These are phyloP conservation scores for Phaethon lepturus DNA, from an alignment of 2,113 vertebrate genomes.

Conservation along the genomic window DNA sequence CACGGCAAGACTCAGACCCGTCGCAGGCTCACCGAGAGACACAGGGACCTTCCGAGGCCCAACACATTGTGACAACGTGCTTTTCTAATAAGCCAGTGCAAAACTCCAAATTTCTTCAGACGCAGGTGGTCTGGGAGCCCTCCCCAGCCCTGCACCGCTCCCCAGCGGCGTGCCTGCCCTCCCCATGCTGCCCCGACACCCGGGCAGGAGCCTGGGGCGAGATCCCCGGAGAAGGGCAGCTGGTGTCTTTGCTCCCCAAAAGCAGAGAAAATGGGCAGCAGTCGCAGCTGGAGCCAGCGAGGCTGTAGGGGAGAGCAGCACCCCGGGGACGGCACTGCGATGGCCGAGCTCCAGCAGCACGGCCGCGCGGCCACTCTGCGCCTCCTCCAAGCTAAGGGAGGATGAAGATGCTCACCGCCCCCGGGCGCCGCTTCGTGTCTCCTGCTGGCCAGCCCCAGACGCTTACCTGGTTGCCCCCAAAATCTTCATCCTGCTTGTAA, in stretches of 20 bases:
- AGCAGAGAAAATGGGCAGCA: background rate
- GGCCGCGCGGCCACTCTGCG: fast-evolving
- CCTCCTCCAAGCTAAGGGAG: background rate
- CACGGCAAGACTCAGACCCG: background rate
- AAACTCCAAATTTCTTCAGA: background rate
- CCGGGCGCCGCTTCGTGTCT: fast-evolving
- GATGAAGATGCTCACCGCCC: background rate
- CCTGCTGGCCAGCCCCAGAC: background rate
- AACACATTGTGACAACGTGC: background rate
- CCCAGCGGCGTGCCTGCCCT: fast-evolving
- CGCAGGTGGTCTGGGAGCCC: background rate
- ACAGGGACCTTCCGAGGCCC: background rate
- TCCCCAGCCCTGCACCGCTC: background rate
- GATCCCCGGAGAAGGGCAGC: background rate
- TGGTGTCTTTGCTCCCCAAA: background rate
- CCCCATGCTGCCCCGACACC: fast-evolving
- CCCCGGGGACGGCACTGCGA: fast-evolving
- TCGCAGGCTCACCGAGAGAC: background rate
- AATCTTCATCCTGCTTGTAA: background rate
- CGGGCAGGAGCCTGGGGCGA: background rate
- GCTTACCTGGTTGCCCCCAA: background rate
- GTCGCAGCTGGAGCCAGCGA: background rate
- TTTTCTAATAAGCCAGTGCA: background rate
- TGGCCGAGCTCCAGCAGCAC: background rate
- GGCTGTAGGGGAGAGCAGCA: background rate